These are phyloP conservation scores for Ovis canadensis DNA, from an alignment of 2,113 vertebrate genomes.

Conservation along the genomic window DNA sequence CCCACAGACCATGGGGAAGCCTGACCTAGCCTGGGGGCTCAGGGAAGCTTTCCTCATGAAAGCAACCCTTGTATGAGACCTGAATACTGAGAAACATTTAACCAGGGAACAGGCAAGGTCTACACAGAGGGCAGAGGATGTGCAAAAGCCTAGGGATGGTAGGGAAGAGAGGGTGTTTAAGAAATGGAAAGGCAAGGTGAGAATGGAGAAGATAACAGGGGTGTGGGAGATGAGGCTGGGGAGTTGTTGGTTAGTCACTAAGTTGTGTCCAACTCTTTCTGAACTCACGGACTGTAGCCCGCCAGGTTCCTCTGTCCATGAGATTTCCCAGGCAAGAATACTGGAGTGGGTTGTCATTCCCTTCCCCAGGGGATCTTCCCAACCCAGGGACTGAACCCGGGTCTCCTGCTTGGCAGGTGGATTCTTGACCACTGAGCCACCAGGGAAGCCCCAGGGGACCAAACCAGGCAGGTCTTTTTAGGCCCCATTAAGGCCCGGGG, in stretches of 20 bases:
- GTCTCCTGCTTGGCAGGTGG: not conserved
- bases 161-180: not conserved
- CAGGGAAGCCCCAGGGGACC: not conserved
- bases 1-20: not conserved
- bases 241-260: not conserved
- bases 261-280: not conserved
- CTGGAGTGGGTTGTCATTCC: not conserved
- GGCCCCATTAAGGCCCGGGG: accelerated
- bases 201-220: not conserved
- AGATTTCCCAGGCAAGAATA: not conserved
- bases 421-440: not conserved
- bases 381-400: not conserved
- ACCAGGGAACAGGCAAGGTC: not conserved
- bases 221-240: accelerated
- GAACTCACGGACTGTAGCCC: not conserved
- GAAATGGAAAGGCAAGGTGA: not conserved
- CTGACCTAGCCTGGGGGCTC: not conserved
- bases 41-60: not conserved
- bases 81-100: not conserved
- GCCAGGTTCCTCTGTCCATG: not conserved
- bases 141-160: not conserved
- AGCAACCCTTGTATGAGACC: not conserved
- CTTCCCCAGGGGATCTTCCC: not conserved
- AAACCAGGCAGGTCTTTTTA: not conserved
- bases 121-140: not conserved